These are phyloP conservation scores for Poeciliopsis presidionis DNA, from an alignment of 2,797 vertebrate genomes.

Conservation along the genomic window DNA sequence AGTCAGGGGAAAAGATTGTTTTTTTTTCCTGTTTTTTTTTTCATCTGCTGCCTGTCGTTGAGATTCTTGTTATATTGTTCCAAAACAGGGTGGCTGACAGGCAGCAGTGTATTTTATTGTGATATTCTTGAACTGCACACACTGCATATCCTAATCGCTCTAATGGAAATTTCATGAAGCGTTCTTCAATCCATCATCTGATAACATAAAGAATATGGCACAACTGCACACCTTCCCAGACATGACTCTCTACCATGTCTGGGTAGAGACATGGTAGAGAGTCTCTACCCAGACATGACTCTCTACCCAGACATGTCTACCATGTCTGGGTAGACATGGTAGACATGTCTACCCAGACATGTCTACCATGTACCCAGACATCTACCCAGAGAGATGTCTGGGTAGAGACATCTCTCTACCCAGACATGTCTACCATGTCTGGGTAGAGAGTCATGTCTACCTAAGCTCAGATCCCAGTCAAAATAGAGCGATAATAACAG, in stretches of 20 bases:
- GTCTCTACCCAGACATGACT: too few relatives aligned
- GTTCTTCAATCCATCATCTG: background rate
- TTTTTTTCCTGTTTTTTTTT: conserved; percentile 2
- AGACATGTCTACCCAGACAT: too few relatives aligned
- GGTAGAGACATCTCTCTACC: too few relatives aligned
- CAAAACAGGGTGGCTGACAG: conserved; percentile 4
- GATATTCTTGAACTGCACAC: background rate
- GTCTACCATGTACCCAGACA: too few relatives aligned
- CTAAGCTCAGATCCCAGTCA: background rate
- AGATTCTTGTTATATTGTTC: conserved; percentile 19
- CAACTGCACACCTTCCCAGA: background rate
- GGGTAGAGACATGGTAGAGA: too few relatives aligned
- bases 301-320: too few relatives aligned
- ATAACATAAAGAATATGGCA: background rate
- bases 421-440: too few relatives aligned
- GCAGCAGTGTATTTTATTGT: conserved; percentile 13
- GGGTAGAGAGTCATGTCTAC: too few relatives aligned
- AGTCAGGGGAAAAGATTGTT: conserved; percentile 11
- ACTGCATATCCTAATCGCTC: conserved; percentile 24
- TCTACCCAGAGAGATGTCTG: too few relatives aligned
- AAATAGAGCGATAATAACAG: background rate
- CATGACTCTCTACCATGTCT: background rate
- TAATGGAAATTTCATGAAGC: background rate
- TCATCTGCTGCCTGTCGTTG: conserved; percentile 17
- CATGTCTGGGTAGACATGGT: too few relatives aligned